Evolutionary conservation across 2,797 vertebrate genomes (phyloP), one percentile per base, ranked within the genome.

Genomic region (Sebastes cheni): DNA sequence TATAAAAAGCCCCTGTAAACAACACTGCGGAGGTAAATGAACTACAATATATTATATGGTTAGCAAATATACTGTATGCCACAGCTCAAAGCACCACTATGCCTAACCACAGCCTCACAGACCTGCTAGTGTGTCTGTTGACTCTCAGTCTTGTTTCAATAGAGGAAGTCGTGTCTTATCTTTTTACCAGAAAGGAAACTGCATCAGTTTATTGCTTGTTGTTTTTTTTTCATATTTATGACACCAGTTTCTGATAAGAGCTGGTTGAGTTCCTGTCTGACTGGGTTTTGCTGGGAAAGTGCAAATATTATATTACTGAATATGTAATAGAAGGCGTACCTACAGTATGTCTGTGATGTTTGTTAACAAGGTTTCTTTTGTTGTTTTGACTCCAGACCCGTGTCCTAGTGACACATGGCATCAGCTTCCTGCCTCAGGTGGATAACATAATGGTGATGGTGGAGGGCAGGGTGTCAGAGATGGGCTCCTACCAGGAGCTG

Each of bases 351-450:
- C 16, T 25, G 32, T 46, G 1, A 16, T 1, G 12, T 34, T 20
- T 4, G 1, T 6, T 2, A 46, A 66, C 12, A 22, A 18, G 1
- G 7, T 60, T 55, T 60, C 0, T 58, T 60, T 25, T 68, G 4
- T 65, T 79, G 11, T 77, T 77, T n/a, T 78, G 18, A 42, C 39
- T 77, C 6, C 91, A 99, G 99, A 99, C 99, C 0, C 96, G 99
- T 55, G 89, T 99, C 72, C 92, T 99, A 83, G 99, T 99, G 91
- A 99, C 98, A 0, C 98, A 99, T 0, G 92, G 97, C 87, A 96
- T 99, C 93, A 97, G 95, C 93, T 99, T 98, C 95, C 95, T 99
- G 89, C 96, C 98, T 36, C 98, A 99, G 91, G 97, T 97, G 27
- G 97, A 99, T 80, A 95, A 97, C 71, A 96, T 99, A 54, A 62